These are phyloP conservation scores for Tiliqua scincoides DNA, from an alignment of 2,113 vertebrate genomes.

Conservation along the genomic window DNA sequence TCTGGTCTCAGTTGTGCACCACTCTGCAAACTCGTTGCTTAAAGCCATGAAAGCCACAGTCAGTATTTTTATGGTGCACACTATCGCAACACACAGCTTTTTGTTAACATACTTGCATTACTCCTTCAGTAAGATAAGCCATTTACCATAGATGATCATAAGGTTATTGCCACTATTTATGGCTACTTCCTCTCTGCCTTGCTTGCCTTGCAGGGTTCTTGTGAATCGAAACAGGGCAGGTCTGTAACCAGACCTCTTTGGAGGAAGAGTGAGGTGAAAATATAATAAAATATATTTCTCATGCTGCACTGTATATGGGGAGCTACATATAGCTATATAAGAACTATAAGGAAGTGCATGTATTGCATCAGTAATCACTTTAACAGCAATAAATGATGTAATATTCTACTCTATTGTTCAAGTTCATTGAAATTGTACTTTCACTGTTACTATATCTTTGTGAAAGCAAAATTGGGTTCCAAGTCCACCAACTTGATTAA, in stretches of 20 bases:
- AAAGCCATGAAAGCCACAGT: too few relatives aligned
- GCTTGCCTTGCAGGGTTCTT: background rate
- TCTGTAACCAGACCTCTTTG: background rate
- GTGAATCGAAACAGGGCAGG: background rate
- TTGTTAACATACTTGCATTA: too few relatives aligned
- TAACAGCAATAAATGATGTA: background rate
- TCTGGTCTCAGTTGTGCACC: too few relatives aligned
- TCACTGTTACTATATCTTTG: background rate
- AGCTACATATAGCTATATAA: too few relatives aligned
- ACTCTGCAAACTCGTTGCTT: too few relatives aligned
- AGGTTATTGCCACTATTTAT: background rate
- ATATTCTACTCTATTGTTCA: background rate
- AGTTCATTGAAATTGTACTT: background rate
- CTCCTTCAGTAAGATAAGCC: too few relatives aligned
- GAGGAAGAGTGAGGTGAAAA: background rate
- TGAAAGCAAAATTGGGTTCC: background rate
- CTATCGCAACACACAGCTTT: too few relatives aligned
- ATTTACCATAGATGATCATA: background rate
- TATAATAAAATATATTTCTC: background rate
- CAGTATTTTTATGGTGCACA: too few relatives aligned
- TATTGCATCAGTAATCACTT: too few relatives aligned
- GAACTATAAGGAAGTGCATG: too few relatives aligned
- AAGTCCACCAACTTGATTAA: too few relatives aligned
- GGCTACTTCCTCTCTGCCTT: background rate
- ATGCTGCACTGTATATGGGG: background rate